phyloP scores from a whole-genome alignment of 2,797 vertebrate species.

The Cryptoprocta ferox region DNA sequence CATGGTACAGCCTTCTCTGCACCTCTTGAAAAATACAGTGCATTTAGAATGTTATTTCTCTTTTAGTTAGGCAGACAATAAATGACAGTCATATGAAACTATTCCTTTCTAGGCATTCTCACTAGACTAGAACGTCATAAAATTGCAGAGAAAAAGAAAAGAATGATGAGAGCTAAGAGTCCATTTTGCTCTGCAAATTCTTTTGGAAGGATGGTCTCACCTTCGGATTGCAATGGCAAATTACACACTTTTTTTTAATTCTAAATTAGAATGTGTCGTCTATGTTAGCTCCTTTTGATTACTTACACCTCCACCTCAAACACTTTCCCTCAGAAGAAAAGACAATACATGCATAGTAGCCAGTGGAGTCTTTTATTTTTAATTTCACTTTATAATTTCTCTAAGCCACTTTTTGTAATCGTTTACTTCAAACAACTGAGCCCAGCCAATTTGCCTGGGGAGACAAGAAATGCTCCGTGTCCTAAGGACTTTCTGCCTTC shows the following conservation, averaged over 20 bases:
- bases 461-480: conserved; percentile 66
- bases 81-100: neutral
- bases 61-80: conserved; percentile 26
- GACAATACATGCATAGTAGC: neutral
- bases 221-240: neutral
- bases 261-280: neutral
- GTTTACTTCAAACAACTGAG: conserved; percentile 69
- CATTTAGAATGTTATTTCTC: conserved; percentile 19
- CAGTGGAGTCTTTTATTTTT: conserved; percentile 58
- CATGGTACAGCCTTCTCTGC: neutral
- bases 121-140: neutral
- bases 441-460: conserved; percentile 57
- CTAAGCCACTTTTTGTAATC: conserved; percentile 61
- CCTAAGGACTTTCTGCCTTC: conserved; percentile 73
- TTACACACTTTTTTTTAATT: neutral
- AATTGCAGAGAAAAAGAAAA: conserved; percentile 32
- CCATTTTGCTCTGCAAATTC: conserved; percentile 21
- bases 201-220: neutral
- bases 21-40: conserved; percentile 10
- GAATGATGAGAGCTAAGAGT: neutral
- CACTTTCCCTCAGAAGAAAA: neutral
- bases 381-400: conserved; percentile 76
- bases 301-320: neutral
- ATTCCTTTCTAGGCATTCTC: conserved; percentile 52
- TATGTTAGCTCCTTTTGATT: neutral